phyloP scores from a whole-genome alignment of 1,140 invertebrate genomes.

The Ceratina japonica region DNA sequence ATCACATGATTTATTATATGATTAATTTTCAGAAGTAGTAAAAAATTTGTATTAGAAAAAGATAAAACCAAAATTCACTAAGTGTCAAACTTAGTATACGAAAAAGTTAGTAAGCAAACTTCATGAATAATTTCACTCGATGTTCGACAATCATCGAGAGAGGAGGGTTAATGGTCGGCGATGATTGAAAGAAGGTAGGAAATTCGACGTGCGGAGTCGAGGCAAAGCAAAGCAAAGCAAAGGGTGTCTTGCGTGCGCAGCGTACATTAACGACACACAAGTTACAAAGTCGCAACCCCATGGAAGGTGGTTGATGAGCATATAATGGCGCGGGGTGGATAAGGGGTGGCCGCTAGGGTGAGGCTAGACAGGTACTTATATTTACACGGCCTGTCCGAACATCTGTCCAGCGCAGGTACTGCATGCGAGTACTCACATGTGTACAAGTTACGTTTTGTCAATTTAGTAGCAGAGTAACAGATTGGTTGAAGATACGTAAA shows the following conservation, averaged over 20 bases:
- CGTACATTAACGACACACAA: conserved; percentile 58
- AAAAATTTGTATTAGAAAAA: too few species aligned
- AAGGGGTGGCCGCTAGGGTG: conserved; percentile 50
- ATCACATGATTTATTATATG: too few species aligned
- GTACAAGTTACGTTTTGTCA: not conserved
- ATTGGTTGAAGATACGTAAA: too few species aligned
- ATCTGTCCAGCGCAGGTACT: conserved; percentile 62
- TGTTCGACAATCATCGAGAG: too few species aligned
- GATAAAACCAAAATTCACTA: too few species aligned
- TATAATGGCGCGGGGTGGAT: conserved; percentile 66
- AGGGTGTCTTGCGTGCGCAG: conserved; percentile 46
- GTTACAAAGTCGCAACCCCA: conserved; percentile 56
- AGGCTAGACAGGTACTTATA: conserved; percentile 68
- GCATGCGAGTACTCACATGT: not conserved
- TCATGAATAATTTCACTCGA: too few species aligned
- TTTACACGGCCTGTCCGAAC: conserved; percentile 67
- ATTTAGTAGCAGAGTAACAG: not conserved
- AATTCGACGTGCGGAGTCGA: not conserved
- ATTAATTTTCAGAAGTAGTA: too few species aligned
- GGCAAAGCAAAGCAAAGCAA: conserved; percentile 4
- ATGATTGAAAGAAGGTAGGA: conserved; percentile 15
- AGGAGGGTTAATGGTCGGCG: too few species aligned
- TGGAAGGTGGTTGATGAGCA: conserved; percentile 68
- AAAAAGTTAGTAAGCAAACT: too few species aligned
- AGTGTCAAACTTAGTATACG: too few species aligned